Percentiles rank a stretch among this genome's conserved stretches.
Evolutionary conservation across 2,888 invertebrate genomes (phyloP).

Genomic region (Eledone cirrhosa): DNA sequence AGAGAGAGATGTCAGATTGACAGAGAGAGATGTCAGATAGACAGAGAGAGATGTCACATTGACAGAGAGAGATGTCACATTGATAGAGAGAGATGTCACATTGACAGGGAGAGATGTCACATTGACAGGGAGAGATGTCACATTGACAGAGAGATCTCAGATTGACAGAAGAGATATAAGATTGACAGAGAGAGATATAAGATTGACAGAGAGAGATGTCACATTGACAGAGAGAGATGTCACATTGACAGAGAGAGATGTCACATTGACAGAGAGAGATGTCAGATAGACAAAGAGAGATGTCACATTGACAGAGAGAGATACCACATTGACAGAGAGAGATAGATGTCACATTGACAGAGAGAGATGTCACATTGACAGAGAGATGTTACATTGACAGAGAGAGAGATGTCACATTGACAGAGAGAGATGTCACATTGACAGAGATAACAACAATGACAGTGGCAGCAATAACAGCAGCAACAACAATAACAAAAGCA

Average conservation of each 20-base stretch:
- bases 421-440: no score
- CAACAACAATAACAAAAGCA: no score
- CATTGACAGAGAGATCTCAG: not conserved
- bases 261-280: no score
- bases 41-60: not conserved
- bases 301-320: no score
- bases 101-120: not conserved
- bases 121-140: not conserved
- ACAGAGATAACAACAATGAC: no score
- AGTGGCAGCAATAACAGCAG: no score
- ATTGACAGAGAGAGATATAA: no score
- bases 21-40: constrained; percentile 57
- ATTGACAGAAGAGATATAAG: no score
- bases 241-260: constrained; percentile 75
- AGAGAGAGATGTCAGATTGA: constrained; percentile 77
- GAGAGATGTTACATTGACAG: not conserved
- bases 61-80: no score
- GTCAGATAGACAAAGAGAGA: constrained; percentile 65
- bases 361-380: no score
- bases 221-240: no score
- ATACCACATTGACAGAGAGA: constrained; percentile 84
- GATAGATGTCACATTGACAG: constrained; percentile 31
- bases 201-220: constrained; percentile 74
- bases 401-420: not conserved
- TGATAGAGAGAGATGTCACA: constrained; percentile 68